phyloP scores from a whole-genome alignment of 2,113 vertebrate species.

The Mystacornis crossleyi region DNA sequence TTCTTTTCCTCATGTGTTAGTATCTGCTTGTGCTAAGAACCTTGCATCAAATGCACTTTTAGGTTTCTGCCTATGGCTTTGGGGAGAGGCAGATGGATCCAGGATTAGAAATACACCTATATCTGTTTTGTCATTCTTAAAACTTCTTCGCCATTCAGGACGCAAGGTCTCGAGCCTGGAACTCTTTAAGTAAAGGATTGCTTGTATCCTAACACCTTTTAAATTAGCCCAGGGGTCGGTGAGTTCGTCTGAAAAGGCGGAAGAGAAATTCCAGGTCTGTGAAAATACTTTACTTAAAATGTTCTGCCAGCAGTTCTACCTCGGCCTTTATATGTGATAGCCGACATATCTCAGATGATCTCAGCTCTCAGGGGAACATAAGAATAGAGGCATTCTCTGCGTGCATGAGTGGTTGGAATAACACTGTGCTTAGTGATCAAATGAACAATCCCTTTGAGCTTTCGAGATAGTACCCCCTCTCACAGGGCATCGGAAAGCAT shows the following conservation, averaged over 20 bases:
- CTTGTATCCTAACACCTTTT: not conserved
- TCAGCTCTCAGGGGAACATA: slow-evolving; percentile 50
- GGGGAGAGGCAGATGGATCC: not conserved
- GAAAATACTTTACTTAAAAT: not conserved
- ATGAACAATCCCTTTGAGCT: slow-evolving; percentile 71
- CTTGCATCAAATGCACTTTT: not conserved
- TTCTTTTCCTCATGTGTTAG: not conserved
- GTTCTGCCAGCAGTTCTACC: not conserved
- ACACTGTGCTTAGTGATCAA: slow-evolving; percentile 66
- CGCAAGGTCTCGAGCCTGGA: not conserved
- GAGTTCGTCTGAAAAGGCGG: fast-evolving
- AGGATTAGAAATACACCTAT: not conserved
- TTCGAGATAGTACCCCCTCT: slow-evolving; percentile 70
- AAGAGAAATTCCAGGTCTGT: not conserved
- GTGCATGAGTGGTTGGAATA: slow-evolving; percentile 57
- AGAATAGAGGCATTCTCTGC: slow-evolving; percentile 67
- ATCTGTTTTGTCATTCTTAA: not conserved
- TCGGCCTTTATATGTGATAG: not conserved
- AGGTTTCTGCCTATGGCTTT: not conserved
- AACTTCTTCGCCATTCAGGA: not conserved
- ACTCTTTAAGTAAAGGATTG: not conserved
- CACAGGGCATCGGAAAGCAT: slow-evolving; percentile 61
- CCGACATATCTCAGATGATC: slow-evolving; percentile 45
- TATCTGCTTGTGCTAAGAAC: not conserved
- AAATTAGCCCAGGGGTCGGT: fast-evolving